Evolutionary conservation across 2,797 vertebrate genomes (phyloP), one percentile per base, ranked within the genome.

Genomic region (Lepidocolaptes lacrymiger): DNA sequence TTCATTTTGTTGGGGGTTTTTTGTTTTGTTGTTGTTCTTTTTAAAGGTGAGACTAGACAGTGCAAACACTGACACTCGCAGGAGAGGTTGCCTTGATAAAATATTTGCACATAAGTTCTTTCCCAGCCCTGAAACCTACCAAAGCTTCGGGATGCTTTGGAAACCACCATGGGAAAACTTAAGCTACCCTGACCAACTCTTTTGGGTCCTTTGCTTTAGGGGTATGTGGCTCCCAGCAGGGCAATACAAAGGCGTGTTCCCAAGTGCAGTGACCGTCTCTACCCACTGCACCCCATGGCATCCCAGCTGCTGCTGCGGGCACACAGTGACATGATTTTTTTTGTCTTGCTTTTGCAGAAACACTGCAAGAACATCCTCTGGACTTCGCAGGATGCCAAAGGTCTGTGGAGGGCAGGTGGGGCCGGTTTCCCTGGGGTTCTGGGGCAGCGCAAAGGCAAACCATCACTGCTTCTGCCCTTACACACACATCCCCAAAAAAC

Each of bases 261-360:
- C 58, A n/a, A 36, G 12, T 3, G 66, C 19, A n/a, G 44, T 22
- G 63, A 17, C 7, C 3, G 9, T 9, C 3, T 52, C 30, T 39
- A 30, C 73, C 36, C 2, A 0, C 32, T 13, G 54, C 4, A 8
- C 10, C 36, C 39, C 32, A 0, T 0, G 44, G 26, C 44, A 58
- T 10, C 26, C 49, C 79, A 11, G 55, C 28, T 36, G 56, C 55
- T 3, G 14, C 56, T 54, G 75, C 26, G 11, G 62, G 39, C 34
- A 32, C 8, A 3, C 4, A 5, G 2, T 3, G 10, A 9, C 4
- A 1, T 0, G 9, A 0, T 2, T 39, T 24, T 24, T 24, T 73
- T 36, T 10, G 12, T 2, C 48, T 22, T 26, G 32, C 28, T 58
- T 37, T 19, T 14, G 2, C 7, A 1, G 26, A 6, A 26, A 34